Evolutionary conservation across 2,113 vertebrate species (phyloP).

Genomic region (Pangasianodon hypophthalmus): DNA sequence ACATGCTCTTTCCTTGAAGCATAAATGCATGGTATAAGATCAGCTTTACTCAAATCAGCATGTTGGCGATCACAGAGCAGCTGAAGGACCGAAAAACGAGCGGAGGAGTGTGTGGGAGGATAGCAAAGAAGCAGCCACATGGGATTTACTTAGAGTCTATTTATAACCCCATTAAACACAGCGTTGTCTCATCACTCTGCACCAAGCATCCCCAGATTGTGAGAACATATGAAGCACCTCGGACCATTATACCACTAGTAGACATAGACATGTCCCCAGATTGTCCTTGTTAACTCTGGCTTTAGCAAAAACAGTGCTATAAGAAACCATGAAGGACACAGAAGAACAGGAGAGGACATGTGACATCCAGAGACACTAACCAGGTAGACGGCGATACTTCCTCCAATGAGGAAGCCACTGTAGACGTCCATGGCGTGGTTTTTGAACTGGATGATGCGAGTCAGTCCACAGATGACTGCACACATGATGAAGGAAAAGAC

Average conservation of each 20-base stretch:
- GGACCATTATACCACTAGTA: not conserved
- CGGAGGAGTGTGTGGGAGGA: slow-evolving; percentile 44
- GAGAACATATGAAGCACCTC: not conserved
- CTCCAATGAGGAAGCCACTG: slow-evolving; percentile 93
- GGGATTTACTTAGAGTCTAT: slow-evolving; percentile 50
- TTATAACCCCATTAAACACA: slow-evolving; percentile 48
- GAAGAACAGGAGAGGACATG: not conserved
- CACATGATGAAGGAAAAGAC: slow-evolving; percentile 97
- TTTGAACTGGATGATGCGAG: slow-evolving; percentile 97
- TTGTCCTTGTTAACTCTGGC: not conserved
- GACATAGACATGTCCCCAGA: not conserved
- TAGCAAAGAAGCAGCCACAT: slow-evolving; percentile 30
- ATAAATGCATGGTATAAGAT: slow-evolving; percentile 14
- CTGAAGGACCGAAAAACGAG: slow-evolving; percentile 10
- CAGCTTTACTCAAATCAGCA: slow-evolving; percentile 31
- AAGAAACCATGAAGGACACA: not conserved
- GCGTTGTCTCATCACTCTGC: slow-evolving; percentile 36
- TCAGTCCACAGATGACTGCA: slow-evolving; percentile 94
- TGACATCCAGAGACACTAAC: slow-evolving; percentile 68
- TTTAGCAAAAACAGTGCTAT: not conserved
- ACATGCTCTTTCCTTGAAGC: not conserved
- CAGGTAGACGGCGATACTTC: slow-evolving; percentile 93
- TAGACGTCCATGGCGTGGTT: slow-evolving; percentile 98
- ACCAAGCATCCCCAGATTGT: not conserved
- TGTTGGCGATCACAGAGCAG: slow-evolving; percentile 30